These are phyloP conservation scores for Maniola jurtina DNA, from an alignment of 1,140 invertebrate genomes.

Conservation along the genomic window DNA sequence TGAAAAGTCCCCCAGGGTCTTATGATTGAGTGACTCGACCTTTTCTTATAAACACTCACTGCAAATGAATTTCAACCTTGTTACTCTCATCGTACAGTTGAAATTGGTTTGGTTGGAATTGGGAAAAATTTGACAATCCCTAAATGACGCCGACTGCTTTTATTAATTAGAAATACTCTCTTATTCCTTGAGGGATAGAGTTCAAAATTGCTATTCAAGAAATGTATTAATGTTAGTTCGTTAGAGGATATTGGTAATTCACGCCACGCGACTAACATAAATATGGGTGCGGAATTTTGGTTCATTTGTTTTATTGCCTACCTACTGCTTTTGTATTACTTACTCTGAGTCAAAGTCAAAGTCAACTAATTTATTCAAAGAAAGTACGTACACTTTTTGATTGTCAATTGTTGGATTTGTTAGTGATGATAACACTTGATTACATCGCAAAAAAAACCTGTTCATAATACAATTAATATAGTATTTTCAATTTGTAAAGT, in stretches of 20 bases:
- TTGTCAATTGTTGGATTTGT: too few species aligned
- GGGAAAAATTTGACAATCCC: constrained; percentile 16
- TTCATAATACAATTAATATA: too few species aligned
- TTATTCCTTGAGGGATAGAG: constrained; percentile 10
- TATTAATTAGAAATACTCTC: constrained; percentile 13
- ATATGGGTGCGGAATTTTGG: constrained; percentile 25
- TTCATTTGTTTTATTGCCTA: background rate
- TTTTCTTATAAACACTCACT: constrained; percentile 8
- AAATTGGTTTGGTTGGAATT: background rate
- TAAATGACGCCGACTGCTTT: constrained; percentile 7
- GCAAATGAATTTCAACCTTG: constrained; percentile 2
- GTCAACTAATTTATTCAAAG: too few species aligned
- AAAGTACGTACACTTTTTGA: too few species aligned
- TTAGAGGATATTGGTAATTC: constrained; percentile 34
- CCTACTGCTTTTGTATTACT: background rate
- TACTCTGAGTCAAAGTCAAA: too few species aligned
- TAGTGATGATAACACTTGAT: too few species aligned
- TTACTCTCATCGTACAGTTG: background rate
- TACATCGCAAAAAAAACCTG: too few species aligned
- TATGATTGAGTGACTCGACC: constrained; percentile 6
- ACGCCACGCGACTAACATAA: constrained; percentile 34
- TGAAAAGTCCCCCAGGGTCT: constrained; percentile 12
- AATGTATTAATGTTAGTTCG: constrained; percentile 11
- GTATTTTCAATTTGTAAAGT: too few species aligned
- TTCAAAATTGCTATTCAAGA: constrained; percentile 9